phyloP scores from a whole-genome alignment of 2,113 vertebrate genomes.

The Propithecus coquereli region DNA sequence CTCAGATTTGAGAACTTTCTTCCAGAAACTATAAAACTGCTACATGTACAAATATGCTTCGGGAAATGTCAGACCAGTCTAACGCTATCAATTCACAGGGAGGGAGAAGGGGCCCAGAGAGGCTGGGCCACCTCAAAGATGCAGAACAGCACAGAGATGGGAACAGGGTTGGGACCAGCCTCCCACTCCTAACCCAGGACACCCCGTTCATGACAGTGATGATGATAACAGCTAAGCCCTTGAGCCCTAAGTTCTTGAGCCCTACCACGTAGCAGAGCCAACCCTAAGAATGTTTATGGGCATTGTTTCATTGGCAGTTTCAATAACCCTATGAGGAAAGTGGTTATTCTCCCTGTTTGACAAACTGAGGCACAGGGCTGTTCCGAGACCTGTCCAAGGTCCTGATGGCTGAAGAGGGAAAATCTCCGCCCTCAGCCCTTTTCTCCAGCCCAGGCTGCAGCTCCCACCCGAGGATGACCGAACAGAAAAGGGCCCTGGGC shows the following conservation, averaged over 20 bases:
- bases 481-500: not conserved
- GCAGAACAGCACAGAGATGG: not conserved
- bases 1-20: not conserved
- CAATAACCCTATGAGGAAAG: not conserved
- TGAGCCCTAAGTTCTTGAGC: not conserved
- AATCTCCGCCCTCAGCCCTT: not conserved
- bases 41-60: not conserved
- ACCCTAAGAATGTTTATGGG: not conserved
- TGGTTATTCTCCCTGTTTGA: not conserved
- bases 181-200: not conserved
- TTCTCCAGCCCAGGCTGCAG: not conserved
- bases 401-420: not conserved
- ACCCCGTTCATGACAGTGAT: not conserved
- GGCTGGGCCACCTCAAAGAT: not conserved
- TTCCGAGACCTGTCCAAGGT: conserved; percentile 50
- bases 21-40: not conserved
- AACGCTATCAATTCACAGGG: not conserved
- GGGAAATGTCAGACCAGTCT: not conserved
- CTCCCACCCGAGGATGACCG: not conserved
- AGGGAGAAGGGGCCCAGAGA: not conserved
- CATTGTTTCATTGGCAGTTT: not conserved
- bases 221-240: not conserved
- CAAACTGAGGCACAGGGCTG: not conserved
- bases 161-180: not conserved
- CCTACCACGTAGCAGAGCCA: not conserved